A percentile compares a stretch with the other conserved stretches of the same genome.
phyloP scores from a whole-genome alignment of 1,140 invertebrate species.

The Drosophila hydei region DNA sequence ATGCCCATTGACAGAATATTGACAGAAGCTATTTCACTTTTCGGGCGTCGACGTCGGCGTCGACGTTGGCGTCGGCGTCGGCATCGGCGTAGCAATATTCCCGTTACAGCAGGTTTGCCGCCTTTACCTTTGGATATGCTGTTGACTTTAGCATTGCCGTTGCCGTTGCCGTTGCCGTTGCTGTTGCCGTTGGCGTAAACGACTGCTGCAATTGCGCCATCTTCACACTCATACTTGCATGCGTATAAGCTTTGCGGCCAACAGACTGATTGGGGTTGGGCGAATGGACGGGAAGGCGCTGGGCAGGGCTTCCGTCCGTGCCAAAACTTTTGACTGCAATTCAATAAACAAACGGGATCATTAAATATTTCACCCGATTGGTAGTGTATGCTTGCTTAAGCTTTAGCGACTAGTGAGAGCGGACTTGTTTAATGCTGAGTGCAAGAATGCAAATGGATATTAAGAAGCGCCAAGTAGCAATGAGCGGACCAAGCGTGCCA shows the following conservation, averaged over 20 bases:
- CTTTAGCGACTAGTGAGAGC: constrained; percentile 13
- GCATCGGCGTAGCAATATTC: constrained; percentile 17
- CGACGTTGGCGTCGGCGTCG: constrained; percentile 1
- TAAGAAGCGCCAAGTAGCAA: constrained; percentile 53
- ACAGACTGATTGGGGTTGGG: constrained; percentile 21
- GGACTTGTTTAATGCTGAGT: constrained; percentile 51
- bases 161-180: constrained; percentile 4
- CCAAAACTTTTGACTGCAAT: constrained; percentile 81
- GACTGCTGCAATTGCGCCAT: constrained; percentile 21
- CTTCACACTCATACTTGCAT: constrained; percentile 29
- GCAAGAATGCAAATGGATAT: constrained; percentile 61
- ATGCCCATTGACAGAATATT: constrained; percentile 82
- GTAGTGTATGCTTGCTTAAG: constrained; percentile 36
- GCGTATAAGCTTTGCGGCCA: constrained; percentile 63
- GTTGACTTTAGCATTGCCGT: constrained; percentile 12
- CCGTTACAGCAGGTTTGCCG: constrained; percentile 56
- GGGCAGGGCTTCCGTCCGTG: constrained; percentile 72
- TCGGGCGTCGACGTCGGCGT: constrained; percentile 39
- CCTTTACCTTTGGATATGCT: constrained; percentile 11
- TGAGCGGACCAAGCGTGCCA: constrained; percentile 6
- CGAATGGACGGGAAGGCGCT: neutral
- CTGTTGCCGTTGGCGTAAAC: constrained; percentile 15
- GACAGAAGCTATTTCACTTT: constrained; percentile 83
- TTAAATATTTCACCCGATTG: constrained; percentile 74
- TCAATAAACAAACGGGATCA: constrained; percentile 82